These are phyloP conservation scores for Aspidiotus rigidus DNA, from an alignment of 2,888 invertebrate genomes.

Conservation along the genomic window DNA sequence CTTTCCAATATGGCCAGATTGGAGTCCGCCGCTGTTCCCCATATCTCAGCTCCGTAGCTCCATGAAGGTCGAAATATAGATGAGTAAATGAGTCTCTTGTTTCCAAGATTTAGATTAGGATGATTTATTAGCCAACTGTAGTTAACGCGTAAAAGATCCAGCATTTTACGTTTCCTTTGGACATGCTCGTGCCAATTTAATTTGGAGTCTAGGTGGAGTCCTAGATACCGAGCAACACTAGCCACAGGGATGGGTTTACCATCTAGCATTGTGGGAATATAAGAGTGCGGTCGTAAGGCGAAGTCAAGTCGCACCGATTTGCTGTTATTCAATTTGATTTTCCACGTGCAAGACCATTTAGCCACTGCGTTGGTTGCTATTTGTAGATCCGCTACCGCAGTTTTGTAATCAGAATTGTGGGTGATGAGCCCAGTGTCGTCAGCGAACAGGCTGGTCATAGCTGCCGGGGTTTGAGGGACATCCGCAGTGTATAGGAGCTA, in stretches of 20 bases:
- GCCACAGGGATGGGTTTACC: not conserved
- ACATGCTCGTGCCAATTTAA: not conserved
- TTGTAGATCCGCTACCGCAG: not conserved
- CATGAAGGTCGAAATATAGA: slow-evolving; percentile 19
- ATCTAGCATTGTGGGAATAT: slow-evolving; percentile 2
- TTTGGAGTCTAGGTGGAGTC: not conserved
- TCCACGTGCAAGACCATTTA: not conserved
- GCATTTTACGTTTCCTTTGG: not conserved
- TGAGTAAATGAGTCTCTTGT: slow-evolving; percentile 24
- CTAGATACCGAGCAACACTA: not conserved
- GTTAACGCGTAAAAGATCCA: not conserved
- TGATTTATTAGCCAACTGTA: slow-evolving; percentile 15
- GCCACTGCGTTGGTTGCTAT: not conserved
- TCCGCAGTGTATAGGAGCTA: not conserved
- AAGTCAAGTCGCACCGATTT: not conserved
- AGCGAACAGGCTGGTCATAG: not conserved
- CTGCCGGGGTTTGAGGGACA: not conserved
- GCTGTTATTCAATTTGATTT: not conserved
- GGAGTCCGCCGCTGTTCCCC: slow-evolving; percentile 15
- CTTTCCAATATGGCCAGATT: slow-evolving; percentile 19
- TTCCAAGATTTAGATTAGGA: slow-evolving; percentile 5
- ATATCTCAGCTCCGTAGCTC: slow-evolving; percentile 18
- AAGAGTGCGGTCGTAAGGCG: not conserved
- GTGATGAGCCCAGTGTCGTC: slow-evolving; percentile 1
- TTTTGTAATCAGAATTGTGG: not conserved